phyloP scores from a whole-genome alignment of 1,140 invertebrate species.

The Aradophagus sp. region DNA sequence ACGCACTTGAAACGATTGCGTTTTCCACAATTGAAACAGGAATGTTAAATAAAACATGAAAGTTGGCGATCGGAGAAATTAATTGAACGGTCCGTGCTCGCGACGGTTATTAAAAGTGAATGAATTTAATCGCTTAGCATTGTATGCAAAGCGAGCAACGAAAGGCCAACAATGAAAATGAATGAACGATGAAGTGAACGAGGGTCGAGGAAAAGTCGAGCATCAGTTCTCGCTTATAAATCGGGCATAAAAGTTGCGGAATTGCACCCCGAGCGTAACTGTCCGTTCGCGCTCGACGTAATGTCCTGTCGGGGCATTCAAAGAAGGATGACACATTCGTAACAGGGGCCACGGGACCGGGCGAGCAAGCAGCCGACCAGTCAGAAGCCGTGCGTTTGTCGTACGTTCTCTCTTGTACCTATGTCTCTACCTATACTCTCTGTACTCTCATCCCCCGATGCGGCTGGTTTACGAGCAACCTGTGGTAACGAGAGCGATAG shows the following conservation, averaged over 20 bases:
- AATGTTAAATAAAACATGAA: too few species aligned
- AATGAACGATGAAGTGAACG: too few species aligned
- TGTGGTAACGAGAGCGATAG: conserved; percentile 77
- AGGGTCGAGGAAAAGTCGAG: too few species aligned
- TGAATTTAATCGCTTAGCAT: too few species aligned
- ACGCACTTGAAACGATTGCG: too few species aligned
- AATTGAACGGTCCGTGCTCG: too few species aligned
- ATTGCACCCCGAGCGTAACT: conserved; percentile 65
- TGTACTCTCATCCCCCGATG: conserved; percentile 63
- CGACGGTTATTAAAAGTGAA: too few species aligned
- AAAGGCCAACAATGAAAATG: too few species aligned
- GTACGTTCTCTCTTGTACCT: conserved; percentile 49
- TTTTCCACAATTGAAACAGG: too few species aligned
- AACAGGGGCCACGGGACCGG: conserved; percentile 59
- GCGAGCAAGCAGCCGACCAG: conserved; percentile 29
- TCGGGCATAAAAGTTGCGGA: conserved; percentile 59
- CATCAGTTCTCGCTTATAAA: too few species aligned
- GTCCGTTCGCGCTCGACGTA: conserved; percentile 66
- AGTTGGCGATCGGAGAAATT: too few species aligned
- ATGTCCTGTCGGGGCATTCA: conserved; percentile 64
- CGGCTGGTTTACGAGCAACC: conserved; percentile 75
- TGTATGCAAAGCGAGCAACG: too few species aligned
- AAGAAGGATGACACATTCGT: conserved; percentile 46
- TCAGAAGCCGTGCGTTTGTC: conserved; percentile 40
- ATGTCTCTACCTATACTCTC: conserved; percentile 62